A percentile compares a stretch with the other conserved stretches of the same genome.
Evolutionary conservation across 2,113 vertebrate species (phyloP).

Genomic region (Hippoglossus stenolepis): DNA sequence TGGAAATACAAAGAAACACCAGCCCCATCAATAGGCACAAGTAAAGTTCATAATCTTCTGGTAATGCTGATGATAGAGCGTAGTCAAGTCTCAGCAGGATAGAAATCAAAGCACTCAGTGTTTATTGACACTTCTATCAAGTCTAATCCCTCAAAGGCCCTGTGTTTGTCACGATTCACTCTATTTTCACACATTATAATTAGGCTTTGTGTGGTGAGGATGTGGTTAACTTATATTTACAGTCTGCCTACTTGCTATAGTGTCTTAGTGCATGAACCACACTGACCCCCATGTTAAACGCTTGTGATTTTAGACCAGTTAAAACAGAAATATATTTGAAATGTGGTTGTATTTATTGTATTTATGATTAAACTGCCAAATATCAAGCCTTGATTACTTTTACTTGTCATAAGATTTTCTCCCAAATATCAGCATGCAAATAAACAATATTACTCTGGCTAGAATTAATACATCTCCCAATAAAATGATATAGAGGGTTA

Average conservation of each 20-base stretch:
- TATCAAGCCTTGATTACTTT: too few relatives aligned
- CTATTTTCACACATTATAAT: constrained; percentile 11
- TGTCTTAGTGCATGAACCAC: constrained; percentile 7
- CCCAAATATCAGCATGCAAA: too few relatives aligned
- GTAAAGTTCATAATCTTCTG: not conserved
- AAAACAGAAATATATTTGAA: too few relatives aligned
- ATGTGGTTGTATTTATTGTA: too few relatives aligned
- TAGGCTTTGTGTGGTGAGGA: constrained; percentile 22
- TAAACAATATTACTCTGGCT: too few relatives aligned
- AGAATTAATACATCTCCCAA: not conserved
- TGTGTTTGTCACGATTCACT: not conserved
- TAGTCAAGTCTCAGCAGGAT: constrained; percentile 18
- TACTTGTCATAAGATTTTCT: too few relatives aligned
- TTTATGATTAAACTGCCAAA: too few relatives aligned
- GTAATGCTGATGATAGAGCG: not conserved
- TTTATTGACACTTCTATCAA: not conserved
- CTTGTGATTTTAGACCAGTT: not conserved
- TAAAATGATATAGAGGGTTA: not conserved
- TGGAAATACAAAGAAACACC: constrained; percentile 49
- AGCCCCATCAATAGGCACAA: not conserved
- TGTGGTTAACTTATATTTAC: constrained; percentile 37
- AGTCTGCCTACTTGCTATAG: not conserved
- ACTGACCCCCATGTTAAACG: constrained; percentile 6
- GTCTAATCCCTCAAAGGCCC: constrained; percentile 9
- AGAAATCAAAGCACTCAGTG: constrained; percentile 5